Evolutionary conservation across 1,140 invertebrate genomes (phyloP), one percentile per base, ranked within the genome.

Genomic region (Heliconius hewitsoni): DNA sequence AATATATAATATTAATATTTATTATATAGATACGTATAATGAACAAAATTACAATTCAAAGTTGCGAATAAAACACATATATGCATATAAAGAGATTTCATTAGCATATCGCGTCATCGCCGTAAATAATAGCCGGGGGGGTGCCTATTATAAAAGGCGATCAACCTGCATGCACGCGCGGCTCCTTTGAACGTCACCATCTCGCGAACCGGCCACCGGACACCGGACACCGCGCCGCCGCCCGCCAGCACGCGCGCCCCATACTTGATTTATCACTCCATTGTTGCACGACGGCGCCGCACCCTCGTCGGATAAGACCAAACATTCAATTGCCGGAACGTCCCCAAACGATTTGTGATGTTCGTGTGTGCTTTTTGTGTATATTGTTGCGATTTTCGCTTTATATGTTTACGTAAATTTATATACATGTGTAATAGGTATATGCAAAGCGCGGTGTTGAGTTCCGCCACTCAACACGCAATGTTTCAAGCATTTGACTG

Each of bases 221-320:
- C 87, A 86, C 81, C 84, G 84, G 83, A 86, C 82, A 82, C 73
- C 82, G 74, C 75, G 84, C 76, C 82, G 84, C 84, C 82, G 78
- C 77, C 71, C 82, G 79, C 77, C 82, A 85, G 92, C 92, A 93
- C 91, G 91, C 91, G 91, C 89, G 87, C 83, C 87, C 90, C 90
- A 91, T 91, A 91, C 93, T 87, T 93, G 91, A 94, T 94, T 94
- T 94, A 94, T 93, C 89, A 91, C 88, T 91, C 89, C 88, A 94
- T 94, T 94, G 91, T 94, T 90, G 85, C 86, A 85, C 87, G 80
- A 52, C 78, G 37, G 39, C 46, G 75, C 90, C 86, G 85, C 85
- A 87, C 87, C 90, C 88, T 82, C 84, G 76, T 60, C 76, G 76
- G 82, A 85, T 83, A 82, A 82, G 42, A 79, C 84, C 83, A 83